A percentile compares a stretch with the other conserved stretches of the same genome.
Conservation (phyloP, 2,113 vertebrate genomes). For the Grammomys dolichurus region DNA sequence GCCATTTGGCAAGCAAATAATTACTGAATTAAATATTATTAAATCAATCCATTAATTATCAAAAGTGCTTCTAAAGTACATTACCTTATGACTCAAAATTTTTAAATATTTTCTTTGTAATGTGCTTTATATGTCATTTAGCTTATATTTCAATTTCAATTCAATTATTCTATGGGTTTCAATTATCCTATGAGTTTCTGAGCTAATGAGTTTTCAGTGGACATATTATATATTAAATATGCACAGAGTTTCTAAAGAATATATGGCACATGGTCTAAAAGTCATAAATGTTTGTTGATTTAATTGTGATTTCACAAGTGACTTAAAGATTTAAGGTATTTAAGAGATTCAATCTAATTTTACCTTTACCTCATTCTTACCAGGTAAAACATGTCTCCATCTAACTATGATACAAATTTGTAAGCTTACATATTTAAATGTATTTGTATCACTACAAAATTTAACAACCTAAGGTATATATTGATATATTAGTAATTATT, state of each 20-base stretch:
- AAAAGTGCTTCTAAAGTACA: not conserved
- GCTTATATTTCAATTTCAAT: not conserved
- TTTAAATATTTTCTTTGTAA: not conserved
- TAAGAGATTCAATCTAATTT: not conserved
- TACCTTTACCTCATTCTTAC: not conserved
- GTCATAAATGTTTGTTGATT: not conserved
- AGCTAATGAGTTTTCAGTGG: not conserved
- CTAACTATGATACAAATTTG: not conserved
- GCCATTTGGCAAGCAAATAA: not conserved
- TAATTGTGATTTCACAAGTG: conserved; percentile 23
- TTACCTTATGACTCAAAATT: not conserved
- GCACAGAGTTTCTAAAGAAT: not conserved
- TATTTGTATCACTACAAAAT: not conserved
- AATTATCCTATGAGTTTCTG: not conserved
- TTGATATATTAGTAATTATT: not conserved
- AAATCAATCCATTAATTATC: not conserved
- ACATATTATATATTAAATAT: not conserved
- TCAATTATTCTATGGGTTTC: not conserved
- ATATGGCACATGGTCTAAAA: not conserved
- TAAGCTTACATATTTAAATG: not conserved
- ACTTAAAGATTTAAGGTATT: not conserved
- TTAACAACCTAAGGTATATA: not conserved
- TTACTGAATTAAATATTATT: conserved; percentile 18
- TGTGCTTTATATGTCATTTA: not conserved
- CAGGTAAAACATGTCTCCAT: not conserved